Evolutionary conservation across 2,888 invertebrate genomes (phyloP).

Genomic region (Apoda limacodes): DNA sequence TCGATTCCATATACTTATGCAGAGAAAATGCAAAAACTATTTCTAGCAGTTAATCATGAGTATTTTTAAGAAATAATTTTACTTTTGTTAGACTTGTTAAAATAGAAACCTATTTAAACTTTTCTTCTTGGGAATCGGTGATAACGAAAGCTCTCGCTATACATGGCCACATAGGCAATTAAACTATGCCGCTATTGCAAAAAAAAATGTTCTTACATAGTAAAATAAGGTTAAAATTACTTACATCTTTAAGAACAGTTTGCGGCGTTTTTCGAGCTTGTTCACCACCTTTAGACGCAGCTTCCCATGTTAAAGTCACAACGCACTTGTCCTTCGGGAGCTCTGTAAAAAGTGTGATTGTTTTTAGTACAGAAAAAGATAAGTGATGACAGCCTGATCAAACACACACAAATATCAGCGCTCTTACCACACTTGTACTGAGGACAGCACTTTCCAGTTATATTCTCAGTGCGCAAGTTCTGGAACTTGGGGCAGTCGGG

Average conservation of each 20-base stretch:
- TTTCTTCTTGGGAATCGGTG: neutral
- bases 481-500: conserved; percentile 72
- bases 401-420: neutral
- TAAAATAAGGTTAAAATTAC: conserved; percentile 15
- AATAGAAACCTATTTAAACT: too few species aligned
- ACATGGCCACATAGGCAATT: too few species aligned
- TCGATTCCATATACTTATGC: too few species aligned
- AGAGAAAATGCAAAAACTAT: too few species aligned
- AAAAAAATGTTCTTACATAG: neutral
- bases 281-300: conserved; percentile 67
- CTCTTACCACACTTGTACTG: conserved; percentile 72
- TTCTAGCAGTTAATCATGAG: too few species aligned
- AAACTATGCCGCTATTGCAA: too few species aligned
- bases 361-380: too few species aligned
- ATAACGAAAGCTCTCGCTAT: neutral
- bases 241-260: conserved; percentile 66
- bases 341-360: conserved; percentile 50
- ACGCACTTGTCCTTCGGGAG: conserved; percentile 75
- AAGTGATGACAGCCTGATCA: neutral
- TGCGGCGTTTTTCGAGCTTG: conserved; percentile 48
- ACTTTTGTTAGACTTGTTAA: too few species aligned
- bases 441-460: conserved; percentile 73
- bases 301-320: conserved; percentile 66
- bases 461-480: conserved; percentile 35
- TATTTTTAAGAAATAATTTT: too few species aligned